Conservation (phyloP, 2,113 vertebrate genomes). For the Glaucomys volans region DNA sequence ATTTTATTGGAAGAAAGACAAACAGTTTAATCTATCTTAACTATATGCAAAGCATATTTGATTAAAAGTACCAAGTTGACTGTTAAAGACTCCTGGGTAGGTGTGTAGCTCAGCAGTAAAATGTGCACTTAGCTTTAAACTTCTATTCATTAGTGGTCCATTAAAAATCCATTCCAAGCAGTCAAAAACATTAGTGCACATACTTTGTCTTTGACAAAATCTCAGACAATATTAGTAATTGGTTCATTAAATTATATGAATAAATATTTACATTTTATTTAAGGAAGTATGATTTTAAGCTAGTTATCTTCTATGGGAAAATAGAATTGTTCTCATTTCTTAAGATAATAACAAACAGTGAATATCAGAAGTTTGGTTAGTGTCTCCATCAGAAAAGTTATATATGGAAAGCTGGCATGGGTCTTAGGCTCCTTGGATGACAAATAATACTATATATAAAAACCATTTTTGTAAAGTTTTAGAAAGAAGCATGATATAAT, state of each 20-base stretch:
- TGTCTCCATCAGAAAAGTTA: neutral
- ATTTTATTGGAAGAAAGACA: neutral
- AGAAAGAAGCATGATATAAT: neutral
- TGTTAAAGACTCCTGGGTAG: neutral
- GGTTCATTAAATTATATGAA: neutral
- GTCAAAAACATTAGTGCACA: neutral
- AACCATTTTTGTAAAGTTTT: neutral
- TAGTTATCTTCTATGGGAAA: neutral
- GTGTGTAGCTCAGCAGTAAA: neutral
- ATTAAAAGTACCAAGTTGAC: neutral
- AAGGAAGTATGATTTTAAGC: neutral
- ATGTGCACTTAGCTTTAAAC: neutral
- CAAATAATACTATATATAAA: neutral
- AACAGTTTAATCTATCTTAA: neutral
- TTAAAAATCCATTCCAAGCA: conserved; percentile 4
- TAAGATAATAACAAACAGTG: neutral
- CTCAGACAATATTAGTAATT: neutral
- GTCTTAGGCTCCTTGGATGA: neutral
- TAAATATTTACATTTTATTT: conserved; percentile 31
- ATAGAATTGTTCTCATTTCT: neutral
- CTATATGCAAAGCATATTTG: neutral
- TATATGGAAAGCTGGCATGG: neutral
- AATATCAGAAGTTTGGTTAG: neutral
- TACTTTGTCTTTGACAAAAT: conserved; percentile 9
- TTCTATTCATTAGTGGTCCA: neutral